Evolutionary conservation across 2,113 vertebrate genomes (phyloP).

Genomic region (Thinocorus orbignyianus): DNA sequence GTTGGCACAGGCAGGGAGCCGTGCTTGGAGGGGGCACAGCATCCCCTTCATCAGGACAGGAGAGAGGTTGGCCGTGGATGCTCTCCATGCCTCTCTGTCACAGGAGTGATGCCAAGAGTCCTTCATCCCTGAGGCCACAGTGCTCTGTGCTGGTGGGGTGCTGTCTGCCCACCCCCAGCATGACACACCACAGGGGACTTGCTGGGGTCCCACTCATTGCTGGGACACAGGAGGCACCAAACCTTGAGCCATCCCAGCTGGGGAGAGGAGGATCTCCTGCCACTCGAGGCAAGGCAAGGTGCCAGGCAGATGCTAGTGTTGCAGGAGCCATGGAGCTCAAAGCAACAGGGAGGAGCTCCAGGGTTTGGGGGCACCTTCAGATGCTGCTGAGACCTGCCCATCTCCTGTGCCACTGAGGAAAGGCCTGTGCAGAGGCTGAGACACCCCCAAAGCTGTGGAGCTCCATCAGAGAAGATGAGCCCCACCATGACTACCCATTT

Average conservation of each 20-base stretch:
- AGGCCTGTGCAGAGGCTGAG: neutral
- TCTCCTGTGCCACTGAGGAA: fast-evolving
- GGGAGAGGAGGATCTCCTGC: neutral
- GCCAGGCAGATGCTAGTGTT: neutral
- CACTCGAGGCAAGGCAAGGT: fast-evolving
- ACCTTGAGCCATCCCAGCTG: too few species aligned
- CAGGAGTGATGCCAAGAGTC: fast-evolving
- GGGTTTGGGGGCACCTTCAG: fast-evolving
- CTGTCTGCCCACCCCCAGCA: fast-evolving
- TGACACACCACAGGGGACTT: fast-evolving
- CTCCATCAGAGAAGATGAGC: neutral
- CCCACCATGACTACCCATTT: fast-evolving
- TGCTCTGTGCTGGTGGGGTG: fast-evolving
- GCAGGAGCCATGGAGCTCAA: fast-evolving
- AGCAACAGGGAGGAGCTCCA: fast-evolving
- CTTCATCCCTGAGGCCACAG: fast-evolving
- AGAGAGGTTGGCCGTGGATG: fast-evolving
- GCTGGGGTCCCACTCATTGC: fast-evolving
- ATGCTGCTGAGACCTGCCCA: neutral
- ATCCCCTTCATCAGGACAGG: fast-evolving
- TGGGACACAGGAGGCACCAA: fast-evolving
- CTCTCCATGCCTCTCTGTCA: fast-evolving
- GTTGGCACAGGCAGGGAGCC: neutral
- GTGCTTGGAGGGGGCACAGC: fast-evolving
- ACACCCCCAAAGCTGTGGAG: neutral